Percentiles rank a stretch among this genome's conserved stretches.
Conservation (phyloP, 2,797 vertebrate species). For the Neopelma chrysocephalum region DNA sequence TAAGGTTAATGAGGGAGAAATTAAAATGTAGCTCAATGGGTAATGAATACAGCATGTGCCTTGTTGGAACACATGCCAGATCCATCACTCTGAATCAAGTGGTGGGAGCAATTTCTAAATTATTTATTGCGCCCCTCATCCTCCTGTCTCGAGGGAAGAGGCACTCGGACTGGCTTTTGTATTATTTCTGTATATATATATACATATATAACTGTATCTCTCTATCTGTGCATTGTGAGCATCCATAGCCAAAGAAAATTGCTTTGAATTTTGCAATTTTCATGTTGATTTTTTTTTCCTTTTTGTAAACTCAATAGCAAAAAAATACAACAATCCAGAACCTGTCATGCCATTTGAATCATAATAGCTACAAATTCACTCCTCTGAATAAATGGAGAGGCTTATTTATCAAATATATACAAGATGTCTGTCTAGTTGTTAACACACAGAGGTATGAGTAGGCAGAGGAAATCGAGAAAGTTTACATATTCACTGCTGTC, state of each 20-base stretch:
- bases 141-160: conserved; percentile 60
- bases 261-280: conserved; percentile 71
- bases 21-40: conserved; percentile 72
- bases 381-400: conserved; percentile 78
- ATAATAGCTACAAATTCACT: conserved; percentile 83
- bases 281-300: conserved; percentile 14
- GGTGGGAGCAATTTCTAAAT: conserved; percentile 73
- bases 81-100: conserved; percentile 70
- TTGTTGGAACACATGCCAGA: conserved; percentile 70
- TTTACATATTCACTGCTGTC: conserved; percentile 67
- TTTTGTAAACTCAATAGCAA: conserved; percentile 68
- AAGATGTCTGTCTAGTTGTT: conserved; percentile 78
- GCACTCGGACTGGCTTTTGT: not conserved
- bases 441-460: conserved; percentile 74
- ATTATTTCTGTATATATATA: not conserved
- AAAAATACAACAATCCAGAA: conserved; percentile 72
- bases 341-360: conserved; percentile 81
- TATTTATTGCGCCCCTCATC: conserved; percentile 72
- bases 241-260: conserved; percentile 70
- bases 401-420: conserved; percentile 82
- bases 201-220: conserved; percentile 8
- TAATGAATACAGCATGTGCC: conserved; percentile 75
- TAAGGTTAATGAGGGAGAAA: conserved; percentile 74
- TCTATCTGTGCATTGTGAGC: conserved; percentile 44
- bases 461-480: conserved; percentile 74